Conservation (phyloP, 37 sponge, comb jelly and placozoan genomes). For the Haliclona indistincta region DNA sequence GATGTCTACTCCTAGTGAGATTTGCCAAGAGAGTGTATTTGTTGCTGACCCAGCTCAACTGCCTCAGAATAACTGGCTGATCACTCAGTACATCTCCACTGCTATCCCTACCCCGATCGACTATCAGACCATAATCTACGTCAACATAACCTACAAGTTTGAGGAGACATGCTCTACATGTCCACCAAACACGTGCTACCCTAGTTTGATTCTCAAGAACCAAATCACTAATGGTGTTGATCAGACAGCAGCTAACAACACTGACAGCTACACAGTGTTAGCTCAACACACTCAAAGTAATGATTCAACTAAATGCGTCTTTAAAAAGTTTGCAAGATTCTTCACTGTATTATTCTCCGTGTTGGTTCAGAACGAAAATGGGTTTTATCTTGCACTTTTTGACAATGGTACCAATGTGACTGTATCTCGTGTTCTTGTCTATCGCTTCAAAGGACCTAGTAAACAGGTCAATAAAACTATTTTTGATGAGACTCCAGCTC, state of each 20-base stretch:
- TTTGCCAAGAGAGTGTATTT: neutral
- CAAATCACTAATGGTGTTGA: neutral
- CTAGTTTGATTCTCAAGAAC: neutral
- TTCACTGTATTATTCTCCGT: neutral
- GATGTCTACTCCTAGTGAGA: neutral
- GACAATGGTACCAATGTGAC: slow-evolving; percentile 5
- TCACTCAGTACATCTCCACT: slow-evolving; percentile 14
- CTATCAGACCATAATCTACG: neutral
- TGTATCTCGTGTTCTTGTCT: neutral
- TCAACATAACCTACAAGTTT: neutral
- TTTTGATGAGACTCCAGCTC: neutral
- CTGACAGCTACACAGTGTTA: neutral
- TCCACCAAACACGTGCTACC: neutral
- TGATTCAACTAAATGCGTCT: no score
- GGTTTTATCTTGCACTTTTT: neutral
- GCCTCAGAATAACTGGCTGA: slow-evolving; percentile 16
- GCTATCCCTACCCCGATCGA: neutral
- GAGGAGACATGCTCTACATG: no score
- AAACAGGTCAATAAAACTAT: neutral
- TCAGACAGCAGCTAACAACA: neutral
- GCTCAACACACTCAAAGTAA: neutral
- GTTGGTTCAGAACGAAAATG: neutral
- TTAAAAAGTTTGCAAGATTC: neutral
- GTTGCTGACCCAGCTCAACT: neutral
- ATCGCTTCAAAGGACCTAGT: slow-evolving; percentile 2